Percentiles rank a stretch among this genome's conserved stretches.
Conservation (phyloP, 2,888 invertebrate species). For the Apocheima hispidaria region DNA sequence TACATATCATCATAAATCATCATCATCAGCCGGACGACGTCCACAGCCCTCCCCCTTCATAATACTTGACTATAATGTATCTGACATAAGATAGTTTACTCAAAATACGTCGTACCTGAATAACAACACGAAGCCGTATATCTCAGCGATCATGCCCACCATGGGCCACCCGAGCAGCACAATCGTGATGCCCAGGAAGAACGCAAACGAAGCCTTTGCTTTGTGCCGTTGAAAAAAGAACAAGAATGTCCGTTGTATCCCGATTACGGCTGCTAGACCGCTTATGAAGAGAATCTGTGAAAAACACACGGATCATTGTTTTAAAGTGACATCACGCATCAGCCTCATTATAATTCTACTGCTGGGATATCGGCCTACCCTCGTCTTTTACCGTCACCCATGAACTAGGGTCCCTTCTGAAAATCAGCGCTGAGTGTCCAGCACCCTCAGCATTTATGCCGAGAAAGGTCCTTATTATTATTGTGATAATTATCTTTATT, state of each 20-base stretch:
- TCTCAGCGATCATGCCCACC: slow-evolving; percentile 98
- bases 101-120: slow-evolving; percentile 89
- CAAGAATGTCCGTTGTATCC: slow-evolving; percentile 96
- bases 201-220: slow-evolving; percentile 94
- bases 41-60: neutral
- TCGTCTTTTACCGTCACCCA: too few species aligned
- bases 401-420: too few species aligned
- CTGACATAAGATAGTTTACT: too few species aligned
- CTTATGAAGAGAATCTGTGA: slow-evolving; percentile 97
- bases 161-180: slow-evolving; percentile 98
- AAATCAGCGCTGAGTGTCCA: too few species aligned
- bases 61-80: too few species aligned
- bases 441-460: too few species aligned
- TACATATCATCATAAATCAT: too few species aligned
- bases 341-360: too few species aligned
- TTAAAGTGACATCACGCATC: neutral
- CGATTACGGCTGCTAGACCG: slow-evolving; percentile 98
- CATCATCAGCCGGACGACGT: too few species aligned
- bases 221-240: slow-evolving; percentile 99
- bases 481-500: too few species aligned
- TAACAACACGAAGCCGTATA: slow-evolving; percentile 96
- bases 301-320: neutral
- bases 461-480: too few species aligned
- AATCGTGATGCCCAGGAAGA: slow-evolving; percentile 96
- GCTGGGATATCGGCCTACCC: too few species aligned